Evolutionary conservation across 2,113 vertebrate genomes (phyloP), one percentile per base, ranked within the genome.

Genomic region (Desmodus rotundus): DNA sequence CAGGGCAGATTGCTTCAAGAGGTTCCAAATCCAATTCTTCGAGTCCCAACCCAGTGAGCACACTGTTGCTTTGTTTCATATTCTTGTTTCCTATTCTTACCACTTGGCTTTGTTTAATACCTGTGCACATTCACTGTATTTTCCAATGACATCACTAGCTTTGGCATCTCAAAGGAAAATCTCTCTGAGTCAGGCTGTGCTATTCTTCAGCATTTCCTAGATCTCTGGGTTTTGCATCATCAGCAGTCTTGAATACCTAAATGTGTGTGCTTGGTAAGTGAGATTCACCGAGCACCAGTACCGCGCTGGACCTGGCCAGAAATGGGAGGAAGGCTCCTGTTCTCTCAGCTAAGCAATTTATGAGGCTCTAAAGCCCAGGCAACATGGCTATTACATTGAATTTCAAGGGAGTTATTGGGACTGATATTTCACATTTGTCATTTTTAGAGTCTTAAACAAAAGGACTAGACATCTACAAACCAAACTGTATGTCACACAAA

Each of bases 61-160:
- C 26, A 50, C 31, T 82, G n/a, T 50, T 82, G 45, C 93, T 95
- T 94, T 67, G 78, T 74, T 94, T 94, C 81, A 86, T 81, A 93
- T 83, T 96, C 96, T 77, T 63, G 17, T 92, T 94, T 96, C 92
- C 93, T 95, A 47, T 92, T 93, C 90, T 91, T 88, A 56, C 67
- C 61, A 67, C n/a, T 92, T 73, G 84, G 80, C 68, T 97, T 88
- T 96, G 95, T 92, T 96, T 95, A 93, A 94, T 82, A 91, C 93
- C 95, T 95, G 92, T 92, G 96, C 83, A 56, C 56, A 72, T 10
- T 65, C 91, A 96, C 90, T 96, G 61, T 65, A 82, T 86, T 93
- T 93, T 91, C 77, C 84, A 82, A 10, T 89, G 82, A 38, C 8
- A 67, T 77, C 63, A 95, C 50, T 45, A 61, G 9, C 17, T 91